These are phyloP conservation scores for Lepus oiostolus DNA, from an alignment of 2,797 vertebrate genomes.

Conservation along the genomic window DNA sequence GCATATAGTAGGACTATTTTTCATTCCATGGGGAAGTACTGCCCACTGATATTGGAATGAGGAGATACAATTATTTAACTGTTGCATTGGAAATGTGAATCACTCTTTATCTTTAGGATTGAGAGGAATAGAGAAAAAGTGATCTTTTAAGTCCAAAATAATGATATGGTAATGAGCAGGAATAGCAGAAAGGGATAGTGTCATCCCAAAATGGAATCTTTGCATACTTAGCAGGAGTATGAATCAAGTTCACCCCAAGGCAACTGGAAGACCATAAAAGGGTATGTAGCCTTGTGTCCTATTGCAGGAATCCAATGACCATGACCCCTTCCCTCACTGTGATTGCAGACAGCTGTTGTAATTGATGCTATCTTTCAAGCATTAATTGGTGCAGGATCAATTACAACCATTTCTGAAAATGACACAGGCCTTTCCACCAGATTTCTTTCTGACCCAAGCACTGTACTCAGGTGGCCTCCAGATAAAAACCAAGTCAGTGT, in stretches of 20 bases:
- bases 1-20: too few relatives aligned
- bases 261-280: constrained; percentile 98
- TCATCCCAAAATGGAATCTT: constrained; percentile 87
- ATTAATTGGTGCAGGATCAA: background rate
- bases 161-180: too few relatives aligned
- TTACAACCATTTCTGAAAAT: background rate
- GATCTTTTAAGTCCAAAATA: too few relatives aligned
- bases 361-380: background rate
- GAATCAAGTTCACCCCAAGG: constrained; percentile 97
- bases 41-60: too few relatives aligned
- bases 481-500: background rate
- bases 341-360: background rate
- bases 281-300: constrained; percentile 93
- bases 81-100: too few relatives aligned
- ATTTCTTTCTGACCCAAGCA: background rate
- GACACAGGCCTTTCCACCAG: background rate
- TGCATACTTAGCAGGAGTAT: constrained; percentile 93
- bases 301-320: constrained; percentile 28
- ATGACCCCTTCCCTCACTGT: background rate
- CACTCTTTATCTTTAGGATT: too few relatives aligned
- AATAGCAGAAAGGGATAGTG: constrained; percentile 36
- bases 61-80: too few relatives aligned
- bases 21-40: too few relatives aligned
- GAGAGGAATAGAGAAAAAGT: too few relatives aligned
- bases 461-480: too few relatives aligned